A percentile compares a stretch with the other conserved stretches of the same genome.
Evolutionary conservation across 2,888 invertebrate genomes (phyloP).

Genomic region (Axea sp.): DNA sequence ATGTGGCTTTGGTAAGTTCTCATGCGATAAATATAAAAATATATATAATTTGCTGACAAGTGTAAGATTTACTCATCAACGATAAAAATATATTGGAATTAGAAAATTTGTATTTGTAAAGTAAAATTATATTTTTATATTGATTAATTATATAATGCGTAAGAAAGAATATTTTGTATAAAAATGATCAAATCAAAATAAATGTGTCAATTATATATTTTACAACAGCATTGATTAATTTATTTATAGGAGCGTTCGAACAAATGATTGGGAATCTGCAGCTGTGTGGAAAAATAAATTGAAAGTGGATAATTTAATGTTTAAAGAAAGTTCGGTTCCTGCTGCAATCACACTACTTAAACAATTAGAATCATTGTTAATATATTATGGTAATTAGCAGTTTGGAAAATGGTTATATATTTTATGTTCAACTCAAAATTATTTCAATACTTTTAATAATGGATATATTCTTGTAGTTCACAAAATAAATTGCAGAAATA

Average conservation of each 20-base stretch:
- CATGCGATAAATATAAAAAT: conserved; percentile 33
- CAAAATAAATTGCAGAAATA: conserved; percentile 68
- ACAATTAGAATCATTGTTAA: conserved; percentile 81
- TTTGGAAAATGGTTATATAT: too few species aligned
- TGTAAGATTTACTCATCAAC: conserved; percentile 22
- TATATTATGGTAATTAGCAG: conserved; percentile 80
- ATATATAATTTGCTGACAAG: conserved; percentile 19
- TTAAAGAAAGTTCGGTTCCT: conserved; percentile 70
- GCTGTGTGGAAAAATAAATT: conserved; percentile 81
- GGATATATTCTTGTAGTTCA: conserved; percentile 72
- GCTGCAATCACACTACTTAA: conserved; percentile 80
- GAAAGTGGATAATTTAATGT: conserved; percentile 60
- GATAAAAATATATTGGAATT: conserved; percentile 8
- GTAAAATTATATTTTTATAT: too few species aligned
- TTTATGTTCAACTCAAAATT: too few species aligned
- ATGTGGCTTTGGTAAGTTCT: conserved; percentile 83
- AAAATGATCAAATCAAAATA: too few species aligned
- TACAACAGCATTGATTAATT: too few species aligned
- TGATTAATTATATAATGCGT: too few species aligned
- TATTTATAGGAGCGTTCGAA: conserved; percentile 83
- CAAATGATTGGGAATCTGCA: conserved; percentile 82
- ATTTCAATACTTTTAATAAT: too few species aligned
- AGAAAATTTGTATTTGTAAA: conserved; percentile 4
- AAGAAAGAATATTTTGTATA: too few species aligned
- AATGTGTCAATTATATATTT: too few species aligned